These are phyloP conservation scores for Dreissena rostriformis DNA, from an alignment of 1,140 invertebrate species.

Conservation along the genomic window DNA sequence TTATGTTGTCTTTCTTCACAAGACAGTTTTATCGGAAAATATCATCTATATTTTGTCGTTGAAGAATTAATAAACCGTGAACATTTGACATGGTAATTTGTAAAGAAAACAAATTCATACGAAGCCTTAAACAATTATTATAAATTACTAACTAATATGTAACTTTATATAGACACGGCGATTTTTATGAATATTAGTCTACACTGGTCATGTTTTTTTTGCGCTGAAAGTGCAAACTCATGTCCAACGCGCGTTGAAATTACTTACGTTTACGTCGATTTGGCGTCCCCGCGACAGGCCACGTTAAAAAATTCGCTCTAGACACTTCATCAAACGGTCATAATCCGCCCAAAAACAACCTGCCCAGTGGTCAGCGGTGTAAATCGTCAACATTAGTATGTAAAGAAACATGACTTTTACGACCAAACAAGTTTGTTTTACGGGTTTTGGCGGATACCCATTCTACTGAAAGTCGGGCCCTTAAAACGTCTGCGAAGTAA, in stretches of 20 bases:
- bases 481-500: neutral
- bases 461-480: neutral
- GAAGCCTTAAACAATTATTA: no score
- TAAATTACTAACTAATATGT: neutral
- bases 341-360: neutral
- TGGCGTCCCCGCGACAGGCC: slow-evolving; percentile 33
- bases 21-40: no score
- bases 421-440: neutral
- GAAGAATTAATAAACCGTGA: no score
- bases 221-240: slow-evolving; percentile 15
- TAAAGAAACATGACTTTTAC: slow-evolving; percentile 44
- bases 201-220: neutral
- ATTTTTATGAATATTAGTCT: neutral
- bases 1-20: no score
- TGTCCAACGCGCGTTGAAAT: slow-evolving; percentile 31
- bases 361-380: neutral
- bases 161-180: neutral
- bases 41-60: no score
- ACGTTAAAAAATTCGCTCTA: slow-evolving; percentile 32
- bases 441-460: neutral
- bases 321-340: slow-evolving; percentile 20
- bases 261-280: neutral
- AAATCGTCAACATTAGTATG: slow-evolving; percentile 40
- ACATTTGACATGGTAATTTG: no score
- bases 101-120: no score